Evolutionary conservation across 2,797 vertebrate species (phyloP).

Genomic region (Knipowitschia caucasica): DNA sequence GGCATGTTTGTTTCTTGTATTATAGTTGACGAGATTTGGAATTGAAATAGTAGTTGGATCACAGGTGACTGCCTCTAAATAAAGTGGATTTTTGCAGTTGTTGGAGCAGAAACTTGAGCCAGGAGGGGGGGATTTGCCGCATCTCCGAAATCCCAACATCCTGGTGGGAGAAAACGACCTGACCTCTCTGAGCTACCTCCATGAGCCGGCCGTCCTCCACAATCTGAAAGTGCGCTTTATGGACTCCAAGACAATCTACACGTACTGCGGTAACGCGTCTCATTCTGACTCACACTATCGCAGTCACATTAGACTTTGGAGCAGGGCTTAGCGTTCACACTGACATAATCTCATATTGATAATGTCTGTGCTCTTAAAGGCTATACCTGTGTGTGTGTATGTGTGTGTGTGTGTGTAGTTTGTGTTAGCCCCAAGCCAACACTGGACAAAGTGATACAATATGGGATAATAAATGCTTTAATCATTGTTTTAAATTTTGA

Average conservation of each 20-base stretch:
- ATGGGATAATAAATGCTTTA: too few species aligned
- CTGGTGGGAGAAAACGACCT: slow-evolving; percentile 97
- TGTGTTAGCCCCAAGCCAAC: background rate
- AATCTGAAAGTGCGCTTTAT: slow-evolving; percentile 95
- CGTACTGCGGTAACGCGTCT: slow-evolving; percentile 89
- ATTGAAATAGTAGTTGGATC: background rate
- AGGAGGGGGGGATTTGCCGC: slow-evolving; percentile 79
- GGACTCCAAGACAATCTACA: slow-evolving; percentile 95
- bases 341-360: slow-evolving; percentile 47
- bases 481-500: too few species aligned
- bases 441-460: too few species aligned
- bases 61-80: background rate
- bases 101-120: slow-evolving; percentile 82
- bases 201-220: slow-evolving; percentile 94
- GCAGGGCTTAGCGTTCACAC: slow-evolving; percentile 29
- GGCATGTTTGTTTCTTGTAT: too few species aligned
- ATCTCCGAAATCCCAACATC: slow-evolving; percentile 91
- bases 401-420: background rate
- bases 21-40: too few species aligned
- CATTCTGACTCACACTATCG: slow-evolving; percentile 52
- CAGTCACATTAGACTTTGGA: slow-evolving; percentile 70
- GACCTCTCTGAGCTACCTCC: slow-evolving; percentile 94
- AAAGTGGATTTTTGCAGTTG: slow-evolving; percentile 79
- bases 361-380: slow-evolving; percentile 46
- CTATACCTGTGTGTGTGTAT: too few species aligned